Conservation (phyloP, 2,797 vertebrate species). For the Pristis pectinata region DNA sequence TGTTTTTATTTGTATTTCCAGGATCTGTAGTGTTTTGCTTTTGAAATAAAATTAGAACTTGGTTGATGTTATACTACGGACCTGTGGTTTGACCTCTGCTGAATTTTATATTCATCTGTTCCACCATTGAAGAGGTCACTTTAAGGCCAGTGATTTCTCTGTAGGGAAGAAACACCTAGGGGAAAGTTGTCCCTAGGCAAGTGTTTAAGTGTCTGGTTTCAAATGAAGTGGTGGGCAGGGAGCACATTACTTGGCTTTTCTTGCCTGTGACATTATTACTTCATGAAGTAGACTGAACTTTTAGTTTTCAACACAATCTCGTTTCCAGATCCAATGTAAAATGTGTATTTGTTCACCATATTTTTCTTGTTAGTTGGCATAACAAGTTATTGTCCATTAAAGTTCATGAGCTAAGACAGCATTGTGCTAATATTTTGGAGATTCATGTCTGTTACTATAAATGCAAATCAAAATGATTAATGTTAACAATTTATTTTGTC, state of each 20-base stretch:
- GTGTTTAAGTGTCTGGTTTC: background rate
- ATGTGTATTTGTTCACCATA: background rate
- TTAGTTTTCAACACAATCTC: background rate
- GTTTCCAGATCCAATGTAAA: background rate
- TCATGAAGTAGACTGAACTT: background rate
- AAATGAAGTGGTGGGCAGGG: background rate
- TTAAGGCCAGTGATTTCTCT: background rate
- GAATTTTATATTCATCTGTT: background rate
- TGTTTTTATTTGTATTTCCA: too few relatives aligned
- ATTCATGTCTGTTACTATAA: background rate
- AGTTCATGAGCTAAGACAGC: background rate
- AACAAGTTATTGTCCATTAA: background rate
- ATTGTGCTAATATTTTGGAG: background rate
- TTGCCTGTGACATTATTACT: background rate
- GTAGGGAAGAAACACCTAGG: background rate
- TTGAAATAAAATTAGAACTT: background rate
- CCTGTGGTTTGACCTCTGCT: background rate
- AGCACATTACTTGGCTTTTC: background rate
- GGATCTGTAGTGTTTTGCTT: too few relatives aligned
- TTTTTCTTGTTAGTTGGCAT: background rate
- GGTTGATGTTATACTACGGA: background rate
- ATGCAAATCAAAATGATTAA: background rate
- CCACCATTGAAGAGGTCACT: background rate
- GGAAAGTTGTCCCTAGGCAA: background rate
- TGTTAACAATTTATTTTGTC: slow-evolving; percentile 2